Conservation (phyloP, 2,888 invertebrate species). For the Coecobrya sp. region DNA sequence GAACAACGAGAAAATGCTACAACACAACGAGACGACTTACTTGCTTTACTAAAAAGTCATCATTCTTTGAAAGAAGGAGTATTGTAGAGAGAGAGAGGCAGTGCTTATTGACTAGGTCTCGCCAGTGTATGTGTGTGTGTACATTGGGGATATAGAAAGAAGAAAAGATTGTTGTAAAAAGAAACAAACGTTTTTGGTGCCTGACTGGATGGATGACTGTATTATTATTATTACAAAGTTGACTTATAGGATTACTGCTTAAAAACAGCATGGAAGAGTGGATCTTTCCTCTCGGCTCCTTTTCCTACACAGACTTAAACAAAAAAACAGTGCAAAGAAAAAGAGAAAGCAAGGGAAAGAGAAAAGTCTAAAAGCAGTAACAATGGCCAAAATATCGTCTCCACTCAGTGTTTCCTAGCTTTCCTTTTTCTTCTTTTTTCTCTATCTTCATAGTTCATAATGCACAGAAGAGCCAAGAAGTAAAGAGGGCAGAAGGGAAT, state of each 20-base stretch:
- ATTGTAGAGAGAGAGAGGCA: neutral
- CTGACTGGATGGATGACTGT: slow-evolving; percentile 79
- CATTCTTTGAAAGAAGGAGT: neutral
- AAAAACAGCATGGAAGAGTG: slow-evolving; percentile 76
- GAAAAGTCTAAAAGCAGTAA: slow-evolving; percentile 69
- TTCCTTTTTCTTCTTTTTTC: slow-evolving; percentile 50
- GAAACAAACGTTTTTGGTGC: slow-evolving; percentile 78
- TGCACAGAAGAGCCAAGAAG: slow-evolving; percentile 53
- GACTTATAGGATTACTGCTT: slow-evolving; percentile 77
- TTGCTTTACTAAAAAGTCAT: neutral
- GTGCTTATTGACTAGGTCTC: neutral
- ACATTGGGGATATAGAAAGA: slow-evolving; percentile 41
- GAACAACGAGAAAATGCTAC: neutral
- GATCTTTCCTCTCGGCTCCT: slow-evolving; percentile 52
- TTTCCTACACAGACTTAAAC: slow-evolving; percentile 27
- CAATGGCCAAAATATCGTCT: slow-evolving; percentile 73
- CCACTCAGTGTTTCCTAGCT: slow-evolving; percentile 71
- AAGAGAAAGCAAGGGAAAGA: slow-evolving; percentile 50
- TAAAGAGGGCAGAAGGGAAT: slow-evolving; percentile 37
- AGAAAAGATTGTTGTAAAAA: slow-evolving; percentile 51
- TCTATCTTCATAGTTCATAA: slow-evolving; percentile 33
- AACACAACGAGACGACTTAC: neutral
- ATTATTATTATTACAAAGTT: slow-evolving; percentile 75
- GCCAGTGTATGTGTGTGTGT: neutral
- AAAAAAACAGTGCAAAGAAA: slow-evolving; percentile 48